Percentiles rank a stretch among this genome's conserved stretches.
Conservation (phyloP, 2,797 vertebrate species). For the Megalops cyprinoides region DNA sequence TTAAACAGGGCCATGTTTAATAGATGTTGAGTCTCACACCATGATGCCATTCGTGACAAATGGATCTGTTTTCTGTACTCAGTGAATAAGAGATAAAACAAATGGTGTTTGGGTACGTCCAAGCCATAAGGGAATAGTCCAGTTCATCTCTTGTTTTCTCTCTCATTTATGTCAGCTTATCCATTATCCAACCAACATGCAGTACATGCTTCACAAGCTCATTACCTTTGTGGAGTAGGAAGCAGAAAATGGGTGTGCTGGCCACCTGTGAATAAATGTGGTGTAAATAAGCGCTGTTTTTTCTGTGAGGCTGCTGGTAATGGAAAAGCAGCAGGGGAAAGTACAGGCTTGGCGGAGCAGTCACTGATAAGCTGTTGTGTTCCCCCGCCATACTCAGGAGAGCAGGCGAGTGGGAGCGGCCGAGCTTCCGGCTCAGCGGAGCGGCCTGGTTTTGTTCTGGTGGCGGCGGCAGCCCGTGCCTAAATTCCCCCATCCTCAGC, state of each 20-base stretch:
- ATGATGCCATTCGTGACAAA: no score
- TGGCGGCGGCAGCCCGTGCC: neutral
- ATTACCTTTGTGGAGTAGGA: no score
- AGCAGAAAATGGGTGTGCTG: neutral
- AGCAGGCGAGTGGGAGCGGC: neutral
- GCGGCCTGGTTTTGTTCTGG: neutral
- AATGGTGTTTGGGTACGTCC: no score
- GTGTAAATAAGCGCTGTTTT: constrained; percentile 24
- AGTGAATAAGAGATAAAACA: no score
- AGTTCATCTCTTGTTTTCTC: neutral
- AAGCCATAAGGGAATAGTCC: constrained; percentile 15
- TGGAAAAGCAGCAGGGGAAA: constrained; percentile 14
- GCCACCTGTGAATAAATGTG: constrained; percentile 8
- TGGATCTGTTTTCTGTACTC: no score
- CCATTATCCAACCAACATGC: constrained; percentile 6
- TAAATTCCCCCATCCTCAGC: constrained; percentile 7
- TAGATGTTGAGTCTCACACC: no score
- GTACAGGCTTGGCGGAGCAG: neutral
- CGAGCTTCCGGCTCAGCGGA: constrained; percentile 7
- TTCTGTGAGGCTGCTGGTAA: neutral
- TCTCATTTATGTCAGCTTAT: neutral
- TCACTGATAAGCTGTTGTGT: neutral
- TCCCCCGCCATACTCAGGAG: no score
- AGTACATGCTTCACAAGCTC: neutral
- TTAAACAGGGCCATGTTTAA: no score